These are phyloP conservation scores for Phataginus tetradactyla DNA, from an alignment of 2,797 vertebrate genomes.

Conservation along the genomic window DNA sequence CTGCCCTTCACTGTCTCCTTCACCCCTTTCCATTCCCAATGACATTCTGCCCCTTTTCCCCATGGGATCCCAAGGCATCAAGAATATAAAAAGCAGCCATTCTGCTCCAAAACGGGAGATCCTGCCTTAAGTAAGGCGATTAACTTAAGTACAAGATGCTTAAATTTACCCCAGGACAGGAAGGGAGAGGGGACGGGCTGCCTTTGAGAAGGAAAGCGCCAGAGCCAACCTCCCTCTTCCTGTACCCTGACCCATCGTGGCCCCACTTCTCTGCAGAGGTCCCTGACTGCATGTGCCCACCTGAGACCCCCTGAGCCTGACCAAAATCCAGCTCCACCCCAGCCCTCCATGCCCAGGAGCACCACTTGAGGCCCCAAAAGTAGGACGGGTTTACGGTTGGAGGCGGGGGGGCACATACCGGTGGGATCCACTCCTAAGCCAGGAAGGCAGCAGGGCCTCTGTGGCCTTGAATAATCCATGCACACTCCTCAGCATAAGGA, in stretches of 20 bases:
- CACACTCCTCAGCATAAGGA: background rate
- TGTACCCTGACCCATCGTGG: background rate
- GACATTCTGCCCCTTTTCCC: background rate
- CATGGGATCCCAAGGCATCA: background rate
- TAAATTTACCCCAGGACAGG: background rate
- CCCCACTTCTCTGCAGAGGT: background rate
- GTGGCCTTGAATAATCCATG: background rate
- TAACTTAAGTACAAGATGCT: background rate
- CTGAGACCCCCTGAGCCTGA: background rate
- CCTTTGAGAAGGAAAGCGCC: background rate
- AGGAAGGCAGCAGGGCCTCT: background rate
- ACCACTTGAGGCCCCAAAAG: background rate
- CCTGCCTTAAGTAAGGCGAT: background rate
- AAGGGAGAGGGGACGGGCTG: background rate
- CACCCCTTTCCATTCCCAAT: background rate
- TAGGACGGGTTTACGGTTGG: background rate
- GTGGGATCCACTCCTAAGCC: background rate
- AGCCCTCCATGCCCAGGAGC: too few relatives aligned
- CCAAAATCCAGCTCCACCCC: background rate
- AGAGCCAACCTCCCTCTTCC: background rate
- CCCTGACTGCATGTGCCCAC: fast-evolving
- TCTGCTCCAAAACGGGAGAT: background rate
- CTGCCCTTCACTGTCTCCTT: background rate
- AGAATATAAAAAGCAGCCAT: background rate
- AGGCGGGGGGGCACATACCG: background rate